phyloP scores from a whole-genome alignment of 2,888 invertebrate genomes.

The Thyatira batis region DNA sequence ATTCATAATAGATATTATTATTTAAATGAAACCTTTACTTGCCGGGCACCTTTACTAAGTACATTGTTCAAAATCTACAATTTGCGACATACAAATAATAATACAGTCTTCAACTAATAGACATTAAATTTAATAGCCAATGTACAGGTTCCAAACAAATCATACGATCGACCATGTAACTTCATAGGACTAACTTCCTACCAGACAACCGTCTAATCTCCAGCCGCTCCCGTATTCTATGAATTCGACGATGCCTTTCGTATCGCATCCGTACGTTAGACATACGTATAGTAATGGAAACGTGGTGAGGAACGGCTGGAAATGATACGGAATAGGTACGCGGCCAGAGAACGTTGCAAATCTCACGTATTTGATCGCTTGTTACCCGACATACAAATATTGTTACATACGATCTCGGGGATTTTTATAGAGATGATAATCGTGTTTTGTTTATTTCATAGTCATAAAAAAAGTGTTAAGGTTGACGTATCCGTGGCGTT shows the following conservation, averaged over 20 bases:
- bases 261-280: background rate
- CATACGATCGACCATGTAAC: background rate
- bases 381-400: conserved; percentile 52
- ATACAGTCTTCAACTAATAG: too few species aligned
- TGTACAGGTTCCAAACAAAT: conserved; percentile 1
- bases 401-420: conserved; percentile 50
- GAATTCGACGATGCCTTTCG: background rate
- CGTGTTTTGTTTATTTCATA: background rate
- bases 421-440: conserved; percentile 43
- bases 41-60: too few species aligned
- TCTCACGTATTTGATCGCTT: conserved; percentile 76
- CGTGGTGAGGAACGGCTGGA: conserved; percentile 13
- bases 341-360: conserved; percentile 57
- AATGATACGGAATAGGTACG: conserved; percentile 44
- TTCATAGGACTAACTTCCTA: background rate
- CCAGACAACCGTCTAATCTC: conserved; percentile 34
- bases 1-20: too few species aligned
- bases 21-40: too few species aligned
- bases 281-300: background rate
- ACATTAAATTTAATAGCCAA: background rate
- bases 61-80: too few species aligned
- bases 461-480: too few species aligned
- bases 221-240: conserved; percentile 28
- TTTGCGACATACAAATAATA: too few species aligned
- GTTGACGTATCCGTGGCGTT: too few species aligned